These are phyloP conservation scores for Vicugna pacos DNA, from an alignment of 2,113 vertebrate species.

Conservation along the genomic window DNA sequence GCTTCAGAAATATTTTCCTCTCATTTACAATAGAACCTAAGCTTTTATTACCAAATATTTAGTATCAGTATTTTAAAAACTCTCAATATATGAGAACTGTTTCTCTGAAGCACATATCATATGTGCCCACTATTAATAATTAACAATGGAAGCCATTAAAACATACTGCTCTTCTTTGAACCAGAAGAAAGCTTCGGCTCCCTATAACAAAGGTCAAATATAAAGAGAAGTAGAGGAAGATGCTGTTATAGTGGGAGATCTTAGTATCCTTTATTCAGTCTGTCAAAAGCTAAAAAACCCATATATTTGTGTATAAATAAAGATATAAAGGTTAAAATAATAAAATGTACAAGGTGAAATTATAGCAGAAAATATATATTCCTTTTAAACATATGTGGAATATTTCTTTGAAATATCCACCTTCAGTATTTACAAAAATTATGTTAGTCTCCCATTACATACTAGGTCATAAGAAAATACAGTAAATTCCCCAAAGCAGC, in stretches of 20 bases:
- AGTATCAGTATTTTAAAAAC: not conserved
- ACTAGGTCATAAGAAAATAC: not conserved
- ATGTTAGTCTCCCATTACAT: not conserved
- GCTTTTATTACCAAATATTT: not conserved
- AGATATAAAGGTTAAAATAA: not conserved
- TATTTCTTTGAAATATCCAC: not conserved
- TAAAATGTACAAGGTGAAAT: not conserved
- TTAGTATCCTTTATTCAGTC: not conserved
- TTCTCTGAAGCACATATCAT: not conserved
- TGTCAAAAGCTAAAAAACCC: not conserved
- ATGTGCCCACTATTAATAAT: not conserved
- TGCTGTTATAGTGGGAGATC: not conserved
- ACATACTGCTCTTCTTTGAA: not conserved
- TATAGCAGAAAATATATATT: not conserved
- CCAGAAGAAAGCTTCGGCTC: not conserved
- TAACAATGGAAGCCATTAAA: not conserved
- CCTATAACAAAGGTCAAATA: not conserved
- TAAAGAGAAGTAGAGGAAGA: not conserved
- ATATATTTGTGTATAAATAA: not conserved
- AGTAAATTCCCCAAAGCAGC: not conserved
- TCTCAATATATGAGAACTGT: not conserved
- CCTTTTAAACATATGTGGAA: not conserved
- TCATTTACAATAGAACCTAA: conserved; percentile 15
- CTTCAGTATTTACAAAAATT: not conserved
- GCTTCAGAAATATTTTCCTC: not conserved